phyloP scores from a whole-genome alignment of 2,113 vertebrate species.

The Channa argus region DNA sequence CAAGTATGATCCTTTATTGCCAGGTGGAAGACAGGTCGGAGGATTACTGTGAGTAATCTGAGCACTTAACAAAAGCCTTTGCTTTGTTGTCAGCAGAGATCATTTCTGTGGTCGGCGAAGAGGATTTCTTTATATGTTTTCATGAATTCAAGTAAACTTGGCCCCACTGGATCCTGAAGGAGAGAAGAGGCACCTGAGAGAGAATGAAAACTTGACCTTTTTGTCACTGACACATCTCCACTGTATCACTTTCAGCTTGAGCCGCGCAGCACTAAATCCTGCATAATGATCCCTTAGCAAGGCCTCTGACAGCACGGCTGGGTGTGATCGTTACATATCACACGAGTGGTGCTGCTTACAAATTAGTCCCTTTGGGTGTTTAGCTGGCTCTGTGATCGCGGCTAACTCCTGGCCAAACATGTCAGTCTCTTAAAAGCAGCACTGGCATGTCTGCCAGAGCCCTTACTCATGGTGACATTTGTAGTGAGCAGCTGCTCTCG shows the following conservation, averaged over 20 bases:
- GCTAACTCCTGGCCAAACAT: conserved; percentile 43
- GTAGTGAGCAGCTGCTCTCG: conserved; percentile 51
- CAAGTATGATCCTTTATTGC: neutral
- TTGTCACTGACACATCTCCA: neutral
- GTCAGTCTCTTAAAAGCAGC: conserved; percentile 39
- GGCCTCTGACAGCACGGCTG: conserved; percentile 9
- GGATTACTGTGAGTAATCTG: neutral
- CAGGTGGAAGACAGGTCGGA: neutral
- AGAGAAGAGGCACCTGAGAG: neutral
- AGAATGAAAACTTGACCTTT: neutral
- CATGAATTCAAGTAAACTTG: neutral
- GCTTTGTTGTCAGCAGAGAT: neutral
- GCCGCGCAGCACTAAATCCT: conserved; percentile 49
- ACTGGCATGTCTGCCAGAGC: conserved; percentile 22
- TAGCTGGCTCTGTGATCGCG: conserved; percentile 44
- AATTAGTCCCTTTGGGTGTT: conserved; percentile 76
- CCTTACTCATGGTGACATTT: conserved; percentile 50
- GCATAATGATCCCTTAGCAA: conserved; percentile 26
- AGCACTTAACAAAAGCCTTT: neutral
- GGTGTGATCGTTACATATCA: conserved; percentile 71
- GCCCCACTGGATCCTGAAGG: neutral
- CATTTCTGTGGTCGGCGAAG: neutral
- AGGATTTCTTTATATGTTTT: neutral
- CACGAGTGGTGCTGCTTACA: conserved; percentile 57
- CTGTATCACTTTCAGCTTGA: conserved; percentile 63